A percentile compares a stretch with the other conserved stretches of the same genome.
phyloP scores from a whole-genome alignment of 1,140 invertebrate species.

The Hylaeus anthracinus region DNA sequence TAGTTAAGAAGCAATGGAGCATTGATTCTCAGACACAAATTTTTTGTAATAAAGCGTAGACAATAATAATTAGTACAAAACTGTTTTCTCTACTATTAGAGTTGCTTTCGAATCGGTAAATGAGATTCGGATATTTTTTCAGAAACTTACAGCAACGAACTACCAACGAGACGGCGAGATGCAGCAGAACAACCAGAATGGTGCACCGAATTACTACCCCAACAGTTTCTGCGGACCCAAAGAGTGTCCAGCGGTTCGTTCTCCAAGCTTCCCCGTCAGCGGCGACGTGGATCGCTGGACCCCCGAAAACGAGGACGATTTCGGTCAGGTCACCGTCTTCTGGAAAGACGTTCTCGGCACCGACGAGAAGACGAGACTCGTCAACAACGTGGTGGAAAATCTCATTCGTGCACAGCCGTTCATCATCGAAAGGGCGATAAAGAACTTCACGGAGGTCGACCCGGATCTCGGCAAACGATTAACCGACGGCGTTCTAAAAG shows the following conservation, averaged over 20 bases:
- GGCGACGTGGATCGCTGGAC: slow-evolving; percentile 89
- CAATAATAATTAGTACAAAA: too few species aligned
- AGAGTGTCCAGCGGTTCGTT: slow-evolving; percentile 75
- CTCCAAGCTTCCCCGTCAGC: slow-evolving; percentile 80
- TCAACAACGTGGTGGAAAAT: slow-evolving; percentile 90
- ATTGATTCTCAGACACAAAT: too few species aligned
- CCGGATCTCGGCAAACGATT: slow-evolving; percentile 85
- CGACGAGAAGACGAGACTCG: slow-evolving; percentile 86
- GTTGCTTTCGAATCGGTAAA: too few species aligned
- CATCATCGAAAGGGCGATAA: slow-evolving; percentile 91
- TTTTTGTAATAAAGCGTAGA: too few species aligned
- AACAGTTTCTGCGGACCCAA: slow-evolving; percentile 95
- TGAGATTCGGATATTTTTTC: not conserved
- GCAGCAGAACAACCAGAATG: slow-evolving; percentile 85
- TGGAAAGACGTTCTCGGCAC: slow-evolving; percentile 90
- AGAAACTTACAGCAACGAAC: slow-evolving; percentile 82
- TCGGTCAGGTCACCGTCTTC: slow-evolving; percentile 90
- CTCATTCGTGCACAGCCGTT: slow-evolving; percentile 90
- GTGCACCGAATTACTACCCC: slow-evolving; percentile 96
- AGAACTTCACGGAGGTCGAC: slow-evolving; percentile 87
- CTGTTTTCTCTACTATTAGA: too few species aligned
- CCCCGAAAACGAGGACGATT: slow-evolving; percentile 94
- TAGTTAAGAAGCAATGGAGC: too few species aligned
- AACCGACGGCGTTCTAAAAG: slow-evolving; percentile 83
- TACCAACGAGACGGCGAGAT: slow-evolving; percentile 94